Evolutionary conservation across 1,140 invertebrate genomes (phyloP), one percentile per base, ranked within the genome.

Genomic region (Ctenoplectra terminalis): DNA sequence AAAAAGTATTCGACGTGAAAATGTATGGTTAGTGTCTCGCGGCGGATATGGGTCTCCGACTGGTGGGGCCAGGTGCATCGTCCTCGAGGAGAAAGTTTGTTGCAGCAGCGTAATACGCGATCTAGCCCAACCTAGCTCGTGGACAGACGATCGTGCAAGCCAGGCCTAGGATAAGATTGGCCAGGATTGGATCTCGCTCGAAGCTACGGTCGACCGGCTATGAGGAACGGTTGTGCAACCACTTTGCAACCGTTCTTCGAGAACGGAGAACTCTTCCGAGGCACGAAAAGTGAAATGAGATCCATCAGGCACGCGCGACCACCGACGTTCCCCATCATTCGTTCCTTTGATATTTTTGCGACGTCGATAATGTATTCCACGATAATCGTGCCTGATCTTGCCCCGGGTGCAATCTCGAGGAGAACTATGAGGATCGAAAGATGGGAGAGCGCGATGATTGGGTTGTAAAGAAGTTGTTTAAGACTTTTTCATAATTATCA

Each of bases 71-170:
- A 91, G 90, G 91, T 93, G 92, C 92, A 93, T 93, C 92, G 92
- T 93, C 92, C 92, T 91, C 93, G 69, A 83, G 90, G 92, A 93
- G 92, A 93, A 93, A 93, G 93, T 92, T 89, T 87, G 87, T 90
- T 89, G 90, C 90, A 85, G 83, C 84, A 82, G 85, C 83, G 86
- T 87, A 89, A 91, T 89, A 92, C 84, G 84, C 81, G 85, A 89
- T 90, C 89, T 89, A 92, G 87, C 89, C 87, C 84, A 88, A 85
- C 87, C 85, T 88, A 88, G 87, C 85, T 84, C 72, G 73, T 82
- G 74, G 76, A 84, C 71, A 52, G 61, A 72, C 81, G 86, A 80
- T 80, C 77, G 66, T 66, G 75, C 66, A 61, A 81, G 69, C 73
- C 80, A 84, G 81, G 58, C 81, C 81, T 77, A 69, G 81, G 76